Base-by-base conservation (phyloP, 2,888 invertebrate species). In the Unio delphinus region DNA sequence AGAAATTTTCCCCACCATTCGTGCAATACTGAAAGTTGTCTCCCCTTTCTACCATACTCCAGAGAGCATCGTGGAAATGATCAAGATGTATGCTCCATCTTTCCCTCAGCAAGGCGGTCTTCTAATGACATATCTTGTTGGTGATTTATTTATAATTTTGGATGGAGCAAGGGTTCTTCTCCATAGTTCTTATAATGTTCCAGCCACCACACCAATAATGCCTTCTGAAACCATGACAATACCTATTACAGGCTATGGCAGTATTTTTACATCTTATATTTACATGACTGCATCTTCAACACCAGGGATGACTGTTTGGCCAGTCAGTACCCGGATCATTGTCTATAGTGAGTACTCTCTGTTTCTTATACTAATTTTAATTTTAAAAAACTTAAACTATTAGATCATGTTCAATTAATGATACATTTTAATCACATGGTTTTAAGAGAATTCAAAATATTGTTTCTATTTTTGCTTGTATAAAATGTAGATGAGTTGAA, bases 91-190 rank as follows among this genome's bases (percentile, higher is more conserved):
- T 23, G 79, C 80, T 0, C 77, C 76, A 11, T 74, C 74, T 45
- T 73, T 75, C 59, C 64, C 73, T 56, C 60, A 64, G 17, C 70
- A 72, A 26, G 68, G 69, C 26, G 69, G 72, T 4, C 69, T 72
- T 4, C 69, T 80, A 5, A 73, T 72, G 57, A 81, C 81, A 0
- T 81, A 80, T 62, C 75, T 80, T 11, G 74, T 81, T 4, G 81
- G 81, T 7, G 80, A 81, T 60, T 70, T 80, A 8, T 74, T 81
- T 18, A 80, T 81, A 18, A 81, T 81, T n/a, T 70, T 81, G 15
- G 81, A 74, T 17, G 77, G 74, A 55, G 77, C 74, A 55, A 69
- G 72, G 55, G 74, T 77, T 61, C 65, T 73, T 20, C 60, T 57
- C 45, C 74, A 77, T 55, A 77, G 74, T 15, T 74, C 77, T 4